phyloP scores from a whole-genome alignment of 2,888 invertebrate genomes.

The Anodontia alba region DNA sequence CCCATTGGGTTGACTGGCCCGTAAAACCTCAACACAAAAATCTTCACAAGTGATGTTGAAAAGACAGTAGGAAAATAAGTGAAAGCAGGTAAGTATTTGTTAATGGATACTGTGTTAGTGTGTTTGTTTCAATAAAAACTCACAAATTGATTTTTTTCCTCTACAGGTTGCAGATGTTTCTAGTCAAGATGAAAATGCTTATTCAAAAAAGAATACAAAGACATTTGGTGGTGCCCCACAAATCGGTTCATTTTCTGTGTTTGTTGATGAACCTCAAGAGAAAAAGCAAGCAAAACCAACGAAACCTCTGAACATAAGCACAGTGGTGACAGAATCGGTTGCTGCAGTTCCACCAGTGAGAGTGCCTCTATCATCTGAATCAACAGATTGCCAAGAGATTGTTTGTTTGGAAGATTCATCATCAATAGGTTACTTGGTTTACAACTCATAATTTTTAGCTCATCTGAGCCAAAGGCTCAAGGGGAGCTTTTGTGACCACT shows the following conservation, averaged over 20 bases:
- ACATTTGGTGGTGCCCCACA: constrained; percentile 58
- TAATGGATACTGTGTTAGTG: not conserved
- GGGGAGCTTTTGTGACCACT: too few relatives aligned
- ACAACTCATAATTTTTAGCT: too few relatives aligned
- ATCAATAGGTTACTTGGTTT: constrained; percentile 16
- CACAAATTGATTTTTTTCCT: too few relatives aligned
- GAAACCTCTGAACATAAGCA: constrained; percentile 36
- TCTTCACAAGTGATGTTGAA: too few relatives aligned
- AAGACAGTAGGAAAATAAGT: too few relatives aligned
- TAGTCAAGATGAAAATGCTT: constrained; percentile 74
- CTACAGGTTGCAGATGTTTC: not conserved
- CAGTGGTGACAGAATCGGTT: constrained; percentile 46
- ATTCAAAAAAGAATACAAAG: constrained; percentile 55
- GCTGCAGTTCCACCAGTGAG: constrained; percentile 55
- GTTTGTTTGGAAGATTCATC: constrained; percentile 48
- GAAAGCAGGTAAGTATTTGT: too few relatives aligned
- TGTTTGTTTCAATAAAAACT: too few relatives aligned
- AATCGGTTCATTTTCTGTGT: constrained; percentile 66
- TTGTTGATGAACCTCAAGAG: constrained; percentile 63
- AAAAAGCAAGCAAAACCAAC: constrained; percentile 40
- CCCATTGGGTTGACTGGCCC: too few relatives aligned
- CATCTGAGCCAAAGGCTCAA: too few relatives aligned
- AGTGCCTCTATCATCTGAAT: constrained; percentile 37
- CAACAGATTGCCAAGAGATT: constrained; percentile 51
- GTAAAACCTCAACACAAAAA: too few relatives aligned